Evolutionary conservation across 2,888 invertebrate species (phyloP).

Genomic region (Nesidiocoris tenuis): DNA sequence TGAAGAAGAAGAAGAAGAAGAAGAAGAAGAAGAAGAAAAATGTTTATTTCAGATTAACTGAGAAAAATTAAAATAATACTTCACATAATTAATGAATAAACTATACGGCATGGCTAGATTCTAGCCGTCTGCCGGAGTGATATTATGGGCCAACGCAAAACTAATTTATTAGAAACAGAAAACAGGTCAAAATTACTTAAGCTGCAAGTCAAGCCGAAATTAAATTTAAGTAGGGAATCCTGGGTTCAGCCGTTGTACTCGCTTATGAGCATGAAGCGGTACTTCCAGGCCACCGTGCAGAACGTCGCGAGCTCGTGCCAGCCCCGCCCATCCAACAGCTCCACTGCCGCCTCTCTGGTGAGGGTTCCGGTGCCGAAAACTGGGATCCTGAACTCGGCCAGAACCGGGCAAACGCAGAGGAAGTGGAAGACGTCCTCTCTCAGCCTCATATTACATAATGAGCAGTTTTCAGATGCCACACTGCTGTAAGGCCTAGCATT

Average conservation of each 20-base stretch:
- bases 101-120: too few relatives aligned
- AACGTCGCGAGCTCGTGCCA: background rate
- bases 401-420: background rate
- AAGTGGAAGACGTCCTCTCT: conserved; percentile 1
- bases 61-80: too few relatives aligned
- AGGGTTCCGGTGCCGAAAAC: background rate
- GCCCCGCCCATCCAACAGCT: background rate
- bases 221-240: too few relatives aligned
- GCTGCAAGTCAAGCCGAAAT: too few relatives aligned
- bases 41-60: too few relatives aligned
- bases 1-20: too few relatives aligned
- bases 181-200: too few relatives aligned
- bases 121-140: too few relatives aligned
- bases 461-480: background rate
- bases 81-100: too few relatives aligned
- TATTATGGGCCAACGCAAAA: too few relatives aligned
- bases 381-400: background rate
- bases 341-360: background rate
- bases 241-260: background rate
- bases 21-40: too few relatives aligned
- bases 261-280: background rate
- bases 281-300: background rate
- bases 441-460: background rate
- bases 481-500: background rate
- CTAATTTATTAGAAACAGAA: too few relatives aligned